A percentile compares a stretch with the other conserved stretches of the same genome.
phyloP scores from a whole-genome alignment of 2,797 vertebrate species.

The Pogoniulus pusillus region DNA sequence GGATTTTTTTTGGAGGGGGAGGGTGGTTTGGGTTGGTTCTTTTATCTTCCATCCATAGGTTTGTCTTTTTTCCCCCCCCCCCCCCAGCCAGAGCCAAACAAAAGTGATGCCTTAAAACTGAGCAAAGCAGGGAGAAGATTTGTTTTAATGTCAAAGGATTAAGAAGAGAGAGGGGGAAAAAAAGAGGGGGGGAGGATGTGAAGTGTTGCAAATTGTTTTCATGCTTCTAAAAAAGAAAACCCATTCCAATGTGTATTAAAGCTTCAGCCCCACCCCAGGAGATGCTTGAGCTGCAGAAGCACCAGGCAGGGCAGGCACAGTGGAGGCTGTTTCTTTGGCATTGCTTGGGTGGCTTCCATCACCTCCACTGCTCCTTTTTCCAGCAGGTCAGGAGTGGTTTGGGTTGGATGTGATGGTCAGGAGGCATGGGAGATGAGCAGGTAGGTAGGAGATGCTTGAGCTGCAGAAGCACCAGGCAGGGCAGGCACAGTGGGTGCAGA shows the following conservation, averaged over 20 bases:
- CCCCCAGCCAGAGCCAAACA: not conserved
- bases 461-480: not conserved
- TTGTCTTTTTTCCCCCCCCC: no score
- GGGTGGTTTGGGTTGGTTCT: no score
- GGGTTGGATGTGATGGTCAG: no score
- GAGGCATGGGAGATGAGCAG: no score
- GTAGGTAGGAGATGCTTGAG: not conserved
- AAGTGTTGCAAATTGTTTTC: slow-evolving; percentile 42
- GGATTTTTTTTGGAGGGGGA: no score
- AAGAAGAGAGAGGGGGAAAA: not conserved
- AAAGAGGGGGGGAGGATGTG: not conserved
- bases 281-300: no score
- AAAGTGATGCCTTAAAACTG: not conserved
- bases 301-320: no score
- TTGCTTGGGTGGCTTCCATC: no score
- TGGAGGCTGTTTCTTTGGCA: no score
- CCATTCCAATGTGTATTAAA: not conserved
- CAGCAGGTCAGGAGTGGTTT: no score
- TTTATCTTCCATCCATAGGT: not conserved
- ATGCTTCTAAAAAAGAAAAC: not conserved
- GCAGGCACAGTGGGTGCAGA: not conserved
- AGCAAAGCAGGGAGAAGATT: not conserved
- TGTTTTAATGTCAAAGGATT: slow-evolving; percentile 43
- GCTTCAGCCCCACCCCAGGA: not conserved
- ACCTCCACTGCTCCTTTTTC: no score